Conservation (phyloP, 2,888 invertebrate species). For the Flexamia atlantica region DNA sequence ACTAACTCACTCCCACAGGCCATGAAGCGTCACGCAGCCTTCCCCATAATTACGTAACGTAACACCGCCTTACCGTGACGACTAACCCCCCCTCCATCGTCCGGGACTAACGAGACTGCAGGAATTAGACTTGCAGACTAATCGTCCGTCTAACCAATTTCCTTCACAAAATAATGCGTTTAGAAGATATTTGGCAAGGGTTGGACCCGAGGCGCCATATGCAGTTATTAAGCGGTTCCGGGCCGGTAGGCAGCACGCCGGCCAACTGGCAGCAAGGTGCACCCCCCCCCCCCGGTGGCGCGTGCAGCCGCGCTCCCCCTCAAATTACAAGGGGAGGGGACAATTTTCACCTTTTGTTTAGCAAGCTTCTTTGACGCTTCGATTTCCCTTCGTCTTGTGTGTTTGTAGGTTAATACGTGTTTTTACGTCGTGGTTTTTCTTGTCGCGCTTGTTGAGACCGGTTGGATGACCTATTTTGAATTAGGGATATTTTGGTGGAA, state of each 20-base stretch:
- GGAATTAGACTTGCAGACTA: constrained; percentile 47
- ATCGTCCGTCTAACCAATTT: constrained; percentile 54
- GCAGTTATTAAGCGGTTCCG: constrained; percentile 54
- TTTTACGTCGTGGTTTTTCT: no score
- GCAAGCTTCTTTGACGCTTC: constrained; percentile 29
- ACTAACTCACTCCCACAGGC: no score
- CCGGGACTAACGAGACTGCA: constrained; percentile 44
- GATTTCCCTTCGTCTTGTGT: constrained; percentile 6
- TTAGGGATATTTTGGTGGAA: no score
- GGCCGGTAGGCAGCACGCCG: constrained; percentile 37
- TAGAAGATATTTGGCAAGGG: constrained; percentile 58
- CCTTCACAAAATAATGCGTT: constrained; percentile 43
- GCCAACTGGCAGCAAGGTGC: constrained; percentile 56
- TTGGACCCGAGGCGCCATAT: constrained; percentile 35
- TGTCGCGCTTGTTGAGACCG: no score
- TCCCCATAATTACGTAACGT: no score
- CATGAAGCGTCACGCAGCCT: constrained; percentile 15
- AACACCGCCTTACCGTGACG: no score
- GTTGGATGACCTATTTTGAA: no score
- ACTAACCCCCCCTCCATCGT: neutral
- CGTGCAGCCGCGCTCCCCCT: neutral
- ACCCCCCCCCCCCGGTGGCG: neutral
- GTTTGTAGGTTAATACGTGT: constrained; percentile 35
- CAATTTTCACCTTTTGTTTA: constrained; percentile 51
- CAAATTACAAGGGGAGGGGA: constrained; percentile 48